A percentile compares a stretch with the other conserved stretches of the same genome.
phyloP scores from a whole-genome alignment of 1,140 invertebrate genomes.

The Neodiprion fabricii region DNA sequence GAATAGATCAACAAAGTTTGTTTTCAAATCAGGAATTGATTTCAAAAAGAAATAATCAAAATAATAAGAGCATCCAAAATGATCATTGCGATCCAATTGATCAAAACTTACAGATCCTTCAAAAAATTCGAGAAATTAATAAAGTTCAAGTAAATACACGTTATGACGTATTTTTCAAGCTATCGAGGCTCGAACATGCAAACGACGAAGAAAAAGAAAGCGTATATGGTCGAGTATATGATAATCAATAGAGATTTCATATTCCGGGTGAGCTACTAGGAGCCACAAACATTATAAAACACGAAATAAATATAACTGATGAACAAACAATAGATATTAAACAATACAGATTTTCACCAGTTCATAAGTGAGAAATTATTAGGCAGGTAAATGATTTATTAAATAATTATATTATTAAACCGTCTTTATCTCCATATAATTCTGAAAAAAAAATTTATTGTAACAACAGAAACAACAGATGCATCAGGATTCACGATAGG shows the following conservation, averaged over 20 bases:
- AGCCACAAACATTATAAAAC: constrained; percentile 11
- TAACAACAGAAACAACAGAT: constrained; percentile 12
- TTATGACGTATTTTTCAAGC: background rate
- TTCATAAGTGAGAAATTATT: background rate
- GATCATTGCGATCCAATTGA: too few species aligned
- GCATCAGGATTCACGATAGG: constrained; percentile 27
- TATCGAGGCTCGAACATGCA: constrained; percentile 14
- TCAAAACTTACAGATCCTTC: background rate
- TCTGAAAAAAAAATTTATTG: constrained; percentile 39
- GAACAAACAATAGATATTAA: background rate
- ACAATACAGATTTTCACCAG: background rate
- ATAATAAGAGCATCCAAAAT: too few species aligned
- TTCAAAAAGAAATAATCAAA: too few species aligned
- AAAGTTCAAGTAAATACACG: background rate
- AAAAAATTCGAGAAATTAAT: background rate
- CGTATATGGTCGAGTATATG: constrained; percentile 8
- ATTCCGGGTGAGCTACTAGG: constrained; percentile 19
- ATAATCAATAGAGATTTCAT: constrained; percentile 15
- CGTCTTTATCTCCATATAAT: constrained; percentile 6
- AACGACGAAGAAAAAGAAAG: constrained; percentile 15
- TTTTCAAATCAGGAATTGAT: too few species aligned
- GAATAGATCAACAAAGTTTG: too few species aligned
- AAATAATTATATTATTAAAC: background rate
- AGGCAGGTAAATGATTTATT: background rate
- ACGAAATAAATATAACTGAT: constrained; percentile 5